Evolutionary conservation across 2,888 invertebrate species (phyloP), one percentile per base, ranked within the genome.

Genomic region (Monopis laevigella): DNA sequence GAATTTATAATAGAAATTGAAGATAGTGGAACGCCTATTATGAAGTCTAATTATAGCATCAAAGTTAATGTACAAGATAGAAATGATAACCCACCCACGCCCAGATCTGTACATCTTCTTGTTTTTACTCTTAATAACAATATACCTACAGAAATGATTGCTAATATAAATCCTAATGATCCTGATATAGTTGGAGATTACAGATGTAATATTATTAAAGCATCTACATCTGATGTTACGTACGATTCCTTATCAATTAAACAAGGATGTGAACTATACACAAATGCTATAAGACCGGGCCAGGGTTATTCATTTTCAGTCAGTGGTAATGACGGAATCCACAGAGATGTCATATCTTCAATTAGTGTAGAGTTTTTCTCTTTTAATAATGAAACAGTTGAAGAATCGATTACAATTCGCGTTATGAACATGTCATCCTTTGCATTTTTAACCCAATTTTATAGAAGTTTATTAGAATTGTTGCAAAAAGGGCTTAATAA

Each of bases 81-180:
- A 63, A 97, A 97, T 64, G 96, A 97, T 55, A 93, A 91, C 59
- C 93, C 96, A 11, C 96, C 94, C 0, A 86, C 87, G 2, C 84
- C 94, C 13, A 84, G 96, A 54, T 89, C 90, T 7, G 91, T 92
- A 1, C 91, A 92, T 54, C 85, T 94, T 13, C 72, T 91, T 39
- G 88, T 94, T 2, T 87, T 90, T 56, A 83, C 90, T 1, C 89
- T 91, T 55, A 90, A 93, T 55, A 88, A 88, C 41, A 83, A 85
- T 46, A 86, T 89, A 53, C 90, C 93, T 0, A 62, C 85, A 14
- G 91, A 91, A n/a, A 90, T 89, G 69, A 89, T 98, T 47, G 97
- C 95, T 5, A 88, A 95, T 65, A 91, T 97, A 0, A 92, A 90
- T 67, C 98, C 98, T 1, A 90, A 93, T 57, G 98, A 98, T 75